Evolutionary conservation across 2,113 vertebrate genomes (phyloP), one percentile per base, ranked within the genome.

Genomic region (Pyxicephalus adspersus): DNA sequence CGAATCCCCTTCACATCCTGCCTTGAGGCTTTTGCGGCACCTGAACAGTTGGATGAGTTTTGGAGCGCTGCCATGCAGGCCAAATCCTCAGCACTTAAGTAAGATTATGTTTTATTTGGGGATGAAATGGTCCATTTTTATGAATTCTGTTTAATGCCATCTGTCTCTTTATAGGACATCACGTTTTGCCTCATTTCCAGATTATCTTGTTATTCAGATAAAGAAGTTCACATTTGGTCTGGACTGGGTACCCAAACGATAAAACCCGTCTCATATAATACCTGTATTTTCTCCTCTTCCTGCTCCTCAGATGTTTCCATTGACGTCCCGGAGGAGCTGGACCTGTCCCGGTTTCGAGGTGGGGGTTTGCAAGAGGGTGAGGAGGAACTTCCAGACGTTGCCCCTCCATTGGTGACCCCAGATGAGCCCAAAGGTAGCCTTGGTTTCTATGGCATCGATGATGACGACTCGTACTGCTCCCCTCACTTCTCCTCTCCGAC

Each of bases 381-480:
- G 89, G 97, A 98, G 88, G 96, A 99, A 87, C 95, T 99, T 84
- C 98, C 97, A 60, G 98, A 99, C 90, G 96, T 99, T 65, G 97
- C 98, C 52, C 98, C 96, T 16, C 96, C 97, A 76, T 93, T 98
- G 86, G 96, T 98, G 93, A 99, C 98, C 88, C 98, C 98, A 89
- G 98, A 99, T 23, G 98, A 99, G 94, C 96, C 98, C 94, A 99
- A 98, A 99, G 97, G 98, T 99, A 99, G 96, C 97, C 97, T 98
- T 96, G 98, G 97, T 95, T 98, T 91, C 96, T 95, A 97, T 92
- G 95, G 96, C 96, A 98, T 95, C 96, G 97, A 99, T 89, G 97
- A 99, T 91, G 97, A 98, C 94, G 97, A 98, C 96, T 98, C 97
- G 82, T 97, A 98, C 96, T 99, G 97, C 96, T 98, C 97, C 94